These are phyloP conservation scores for Acanthosoma haemorrhoidale DNA, from an alignment of 2,888 invertebrate species.

Conservation along the genomic window DNA sequence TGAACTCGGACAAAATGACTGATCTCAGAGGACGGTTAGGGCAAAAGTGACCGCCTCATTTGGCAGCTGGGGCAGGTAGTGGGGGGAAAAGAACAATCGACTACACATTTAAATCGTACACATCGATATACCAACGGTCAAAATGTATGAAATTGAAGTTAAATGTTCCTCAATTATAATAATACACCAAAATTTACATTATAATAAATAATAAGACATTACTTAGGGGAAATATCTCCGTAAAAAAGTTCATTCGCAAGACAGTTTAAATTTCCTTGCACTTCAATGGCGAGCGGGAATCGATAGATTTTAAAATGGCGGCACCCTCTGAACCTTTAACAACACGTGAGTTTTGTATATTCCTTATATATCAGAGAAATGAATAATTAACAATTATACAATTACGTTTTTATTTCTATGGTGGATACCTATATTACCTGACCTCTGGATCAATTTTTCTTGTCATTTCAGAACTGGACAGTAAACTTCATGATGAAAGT, in stretches of 20 bases:
- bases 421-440: too few species aligned
- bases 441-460: not conserved
- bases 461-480: conserved; percentile 31
- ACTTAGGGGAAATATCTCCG: too few species aligned
- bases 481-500: conserved; percentile 25
- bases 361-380: too few species aligned
- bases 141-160: not conserved
- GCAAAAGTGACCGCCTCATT: not conserved
- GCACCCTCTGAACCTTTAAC: conserved; percentile 18
- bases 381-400: too few species aligned
- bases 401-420: too few species aligned
- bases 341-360: conserved; percentile 25
- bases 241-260: not conserved
- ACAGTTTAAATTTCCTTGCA: not conserved
- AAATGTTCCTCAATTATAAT: too few species aligned
- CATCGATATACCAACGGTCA: not conserved
- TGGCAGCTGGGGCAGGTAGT: not conserved
- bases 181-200: too few species aligned
- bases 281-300: not conserved
- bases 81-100: not conserved
- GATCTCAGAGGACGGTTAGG: not conserved
- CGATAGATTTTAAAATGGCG: conserved; percentile 22
- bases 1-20: not conserved
- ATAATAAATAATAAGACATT: too few species aligned
- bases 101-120: not conserved